Conservation (phyloP, 2,797 vertebrate species). For the Erpetoichthys calabaricus region DNA sequence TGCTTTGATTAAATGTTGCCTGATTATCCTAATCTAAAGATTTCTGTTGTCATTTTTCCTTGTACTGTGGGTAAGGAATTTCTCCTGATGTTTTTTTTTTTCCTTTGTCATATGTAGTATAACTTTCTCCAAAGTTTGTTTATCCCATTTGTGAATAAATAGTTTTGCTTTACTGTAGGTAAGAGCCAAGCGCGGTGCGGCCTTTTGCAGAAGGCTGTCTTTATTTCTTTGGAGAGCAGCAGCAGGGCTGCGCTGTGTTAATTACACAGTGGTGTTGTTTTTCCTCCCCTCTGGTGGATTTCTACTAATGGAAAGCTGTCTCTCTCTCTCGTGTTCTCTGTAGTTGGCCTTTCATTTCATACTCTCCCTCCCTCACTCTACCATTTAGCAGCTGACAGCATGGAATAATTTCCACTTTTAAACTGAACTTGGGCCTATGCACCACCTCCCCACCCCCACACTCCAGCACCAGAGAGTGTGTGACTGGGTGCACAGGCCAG, state of each 20-base stretch:
- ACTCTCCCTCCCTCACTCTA: conserved; percentile 8
- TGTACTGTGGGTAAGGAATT: too few species aligned
- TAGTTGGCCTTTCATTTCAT: conserved; percentile 4
- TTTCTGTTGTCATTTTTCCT: too few species aligned
- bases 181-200: too few species aligned
- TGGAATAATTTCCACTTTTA: conserved; percentile 42
- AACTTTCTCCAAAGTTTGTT: too few species aligned
- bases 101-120: too few species aligned
- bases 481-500: conserved; percentile 10
- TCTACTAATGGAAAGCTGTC: conserved; percentile 3
- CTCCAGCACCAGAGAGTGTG: conserved; percentile 21
- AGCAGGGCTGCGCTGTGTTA: not conserved
- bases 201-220: not conserved
- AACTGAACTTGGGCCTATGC: conserved; percentile 41
- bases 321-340: not conserved
- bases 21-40: too few species aligned
- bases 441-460: conserved; percentile 36
- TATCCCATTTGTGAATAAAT: too few species aligned
- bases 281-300: not conserved
- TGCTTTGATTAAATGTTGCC: too few species aligned
- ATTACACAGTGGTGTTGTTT: not conserved
- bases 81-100: too few species aligned
- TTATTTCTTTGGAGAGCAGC: not conserved
- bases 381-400: conserved; percentile 27
- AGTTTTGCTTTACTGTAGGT: too few species aligned